Base-by-base conservation (phyloP, 2,888 invertebrate genomes). In the Vannuccia rotundouncinata region DNA sequence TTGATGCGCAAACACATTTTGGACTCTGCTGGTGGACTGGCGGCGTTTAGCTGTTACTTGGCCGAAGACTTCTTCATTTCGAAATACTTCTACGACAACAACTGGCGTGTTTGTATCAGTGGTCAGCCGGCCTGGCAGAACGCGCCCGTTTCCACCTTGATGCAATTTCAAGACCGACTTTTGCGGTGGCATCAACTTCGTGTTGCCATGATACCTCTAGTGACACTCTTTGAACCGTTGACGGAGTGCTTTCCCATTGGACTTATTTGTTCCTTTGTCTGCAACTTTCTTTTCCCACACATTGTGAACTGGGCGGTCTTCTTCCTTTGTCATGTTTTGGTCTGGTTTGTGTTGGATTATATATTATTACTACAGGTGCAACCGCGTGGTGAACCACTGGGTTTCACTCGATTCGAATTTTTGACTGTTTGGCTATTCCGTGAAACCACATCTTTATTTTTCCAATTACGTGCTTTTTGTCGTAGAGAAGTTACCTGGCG, bases 11-110 rank as follows among this genome's bases (percentile, higher is more conserved):
- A 95, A 85, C 91, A 92, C 28, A 92, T 95, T 17, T 90, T 99
- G 78, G 95, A 98, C 85, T 93, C 94, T 87, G 92, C 84, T 1
- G 99, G 98, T 0, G 99, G 98, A 0, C 89, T 99, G 81, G 91
- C 92, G 84, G 91, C 92, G 1, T 97, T 99, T 88, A 94, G 93
- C 0, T 93, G 94, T 84, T 99, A 95, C 88, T 90, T 99, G 77
- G 99, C 99, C 0, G 99, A 99, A 89, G 99, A 99, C 89, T 99
- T 94, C 89, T 99, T 99, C 88, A 13, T 79, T 13, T 28, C 79
- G 0, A 80, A 79, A 30, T 31, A 80, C 73, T 80, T 79, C 31
- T 80, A 80, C 28, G 59, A 59, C 25, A 25, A 27, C 13, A 31
- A 31, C 17, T 80, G 80, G 80, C 31, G 59, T 17, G 27, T 31